Evolutionary conservation across 2,113 vertebrate genomes (phyloP), one percentile per base, ranked within the genome.

Genomic region (Calyptomena viridis): DNA sequence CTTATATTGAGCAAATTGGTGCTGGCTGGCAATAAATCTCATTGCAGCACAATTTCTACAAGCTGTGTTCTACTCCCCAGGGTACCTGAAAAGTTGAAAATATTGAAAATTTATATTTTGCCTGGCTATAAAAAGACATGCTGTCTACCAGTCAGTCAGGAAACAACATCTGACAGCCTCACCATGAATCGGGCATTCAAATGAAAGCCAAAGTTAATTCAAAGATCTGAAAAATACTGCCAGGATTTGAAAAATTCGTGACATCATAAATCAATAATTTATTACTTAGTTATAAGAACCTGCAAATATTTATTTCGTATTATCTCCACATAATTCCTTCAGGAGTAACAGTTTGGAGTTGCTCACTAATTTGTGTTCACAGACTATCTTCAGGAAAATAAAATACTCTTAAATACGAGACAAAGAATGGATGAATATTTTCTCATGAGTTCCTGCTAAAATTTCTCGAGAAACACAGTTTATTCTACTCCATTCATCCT

Each of bases 231-330:
- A 93, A 89, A 86, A 86, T 58, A 55, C 37, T 53, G 24, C 30
- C n/a, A 94, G 40, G 15, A 78, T 84, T 80, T 66, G 13, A 86
- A 76, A 37, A 86, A 56, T 23, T 3, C 46, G 31, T 86, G 35
- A 33, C 19, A 91, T 21, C 6, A 8, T 56, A 87, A 78, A 78
- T 33, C 62, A 91, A 67, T 14, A 88, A 52, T 83, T 89, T 84
- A 81, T 89, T 78, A 92, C 92, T 81, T 95, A 92, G 14, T 87
- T 63, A 72, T 79, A 31, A 62, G 64, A 74, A 81, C 67, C 25
- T 86, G 22, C 7, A 91, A 88, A 80, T 78, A 86, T 91, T 86
- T 85, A 47, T 84, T 83, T 73, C 85, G 20, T 35, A 72, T 85
- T 95, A 73, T 86, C 52, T 94, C 37, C 47, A 47, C 14, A 68